Evolutionary conservation across 1,140 invertebrate genomes (phyloP).

Genomic region (Ceratitis capitata): DNA sequence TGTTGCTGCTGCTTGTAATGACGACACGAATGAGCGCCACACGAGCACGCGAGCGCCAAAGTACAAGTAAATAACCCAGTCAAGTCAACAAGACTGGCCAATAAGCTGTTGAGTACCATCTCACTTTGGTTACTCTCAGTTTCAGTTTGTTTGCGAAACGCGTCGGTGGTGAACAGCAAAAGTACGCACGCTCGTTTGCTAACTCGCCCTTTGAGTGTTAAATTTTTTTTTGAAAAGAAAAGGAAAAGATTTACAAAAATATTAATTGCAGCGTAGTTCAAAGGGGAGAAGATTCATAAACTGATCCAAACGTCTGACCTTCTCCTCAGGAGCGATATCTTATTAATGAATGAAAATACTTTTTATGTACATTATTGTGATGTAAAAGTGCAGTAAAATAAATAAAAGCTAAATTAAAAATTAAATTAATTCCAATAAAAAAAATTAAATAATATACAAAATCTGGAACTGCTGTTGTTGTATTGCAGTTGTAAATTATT

Average conservation of each 20-base stretch:
- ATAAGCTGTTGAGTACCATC: neutral
- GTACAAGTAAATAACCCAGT: neutral
- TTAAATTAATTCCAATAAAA: too few species aligned
- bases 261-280: neutral
- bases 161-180: neutral
- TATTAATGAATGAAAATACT: neutral
- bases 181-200: neutral
- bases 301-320: neutral
- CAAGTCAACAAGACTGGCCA: neutral
- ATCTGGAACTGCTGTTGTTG: neutral
- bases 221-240: neutral
- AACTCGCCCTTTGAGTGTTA: neutral
- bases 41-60: conserved; percentile 10
- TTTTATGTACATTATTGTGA: neutral
- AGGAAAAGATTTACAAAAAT: neutral
- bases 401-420: neutral
- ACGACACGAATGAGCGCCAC: neutral
- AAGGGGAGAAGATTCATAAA: neutral
- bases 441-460: too few species aligned
- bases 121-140: conserved; percentile 31
- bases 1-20: neutral
- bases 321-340: neutral
- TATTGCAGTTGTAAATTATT: neutral
- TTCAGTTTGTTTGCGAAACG: conserved; percentile 31
- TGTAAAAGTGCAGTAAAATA: too few species aligned